Base-by-base conservation (phyloP, 2,113 vertebrate species). In the Dipodomys spectabilis region DNA sequence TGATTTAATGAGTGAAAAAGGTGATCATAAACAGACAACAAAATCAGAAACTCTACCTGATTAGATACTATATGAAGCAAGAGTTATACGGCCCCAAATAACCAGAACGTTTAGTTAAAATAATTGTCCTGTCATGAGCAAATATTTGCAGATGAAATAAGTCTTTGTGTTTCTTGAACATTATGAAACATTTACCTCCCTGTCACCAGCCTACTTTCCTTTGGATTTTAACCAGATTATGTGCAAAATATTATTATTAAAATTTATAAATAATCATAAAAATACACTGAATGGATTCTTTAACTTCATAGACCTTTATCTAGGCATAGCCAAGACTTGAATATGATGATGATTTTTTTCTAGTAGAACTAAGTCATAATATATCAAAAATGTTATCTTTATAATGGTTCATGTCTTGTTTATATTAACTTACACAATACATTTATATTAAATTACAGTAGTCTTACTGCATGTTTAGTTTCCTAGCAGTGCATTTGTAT, bases 361-460 rank as follows among this genome's bases (percentile, higher is more conserved):
- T 69, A 81, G 7, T 10, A 72, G 8, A 62, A 9, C 16, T 65
- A 74, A 71, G 2, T 18, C 23, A 72, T 49, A 44, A 71, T 68
- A 65, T 94, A 79, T 65, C 19, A 82, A 28, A 64, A 73, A 4
- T 39, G 20, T 86, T 79, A 79, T 49, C 57, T 95, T 81, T 73
- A 62, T 8, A 75, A 20, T 2, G 78, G 45, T 72, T 28, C 39
- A 49, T 65, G 30, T 53, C 7, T 30, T 78, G 30, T 20, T 32
- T 2, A 19, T 27, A 62, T 81, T 72, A 81, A 28, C 62, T 23
- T 74, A 35, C 27, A 68, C 28, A 45, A 27, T 5, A 32, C 6
- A 25, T 28, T 10, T 39, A 16, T 15, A 71, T 19, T 15, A 13
- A 88, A 22, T 71, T 25, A 64, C 12, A 65, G 11, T 57, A 4